Percentiles rank a stretch among this genome's conserved stretches.
phyloP scores from a whole-genome alignment of 2,888 invertebrate species.

The Aspidiotus rigidus region DNA sequence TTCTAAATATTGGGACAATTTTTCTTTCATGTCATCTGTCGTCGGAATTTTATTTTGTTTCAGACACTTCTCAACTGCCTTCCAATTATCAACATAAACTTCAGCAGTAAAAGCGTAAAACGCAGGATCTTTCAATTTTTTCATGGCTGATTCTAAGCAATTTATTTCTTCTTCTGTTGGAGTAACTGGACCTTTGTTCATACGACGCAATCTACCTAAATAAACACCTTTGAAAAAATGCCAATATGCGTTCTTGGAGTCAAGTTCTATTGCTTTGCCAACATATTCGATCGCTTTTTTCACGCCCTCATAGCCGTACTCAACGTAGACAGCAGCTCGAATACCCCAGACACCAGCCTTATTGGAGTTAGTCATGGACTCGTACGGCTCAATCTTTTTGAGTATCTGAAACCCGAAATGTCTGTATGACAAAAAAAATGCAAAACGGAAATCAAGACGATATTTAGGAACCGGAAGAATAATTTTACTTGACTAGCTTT shows the following conservation, averaged over 20 bases:
- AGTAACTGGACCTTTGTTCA: constrained; percentile 1
- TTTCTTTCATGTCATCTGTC: not conserved
- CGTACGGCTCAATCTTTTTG: constrained; percentile 14
- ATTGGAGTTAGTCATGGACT: constrained; percentile 2
- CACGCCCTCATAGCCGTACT: constrained; percentile 22
- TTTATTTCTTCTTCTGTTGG: constrained; percentile 16
- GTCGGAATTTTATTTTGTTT: not conserved
- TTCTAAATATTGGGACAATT: not conserved
- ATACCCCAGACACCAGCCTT: constrained; percentile 26
- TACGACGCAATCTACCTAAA: constrained; percentile 10
- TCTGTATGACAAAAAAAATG: too few species aligned
- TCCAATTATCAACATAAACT: constrained; percentile 18
- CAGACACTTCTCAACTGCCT: not conserved
- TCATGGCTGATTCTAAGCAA: constrained; percentile 6
- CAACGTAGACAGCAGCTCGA: constrained; percentile 22
- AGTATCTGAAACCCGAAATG: not conserved
- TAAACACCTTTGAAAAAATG: constrained; percentile 17
- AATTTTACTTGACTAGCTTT: not conserved
- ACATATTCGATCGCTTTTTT: constrained; percentile 7
- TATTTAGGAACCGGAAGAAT: too few species aligned
- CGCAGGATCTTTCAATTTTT: constrained; percentile 7
- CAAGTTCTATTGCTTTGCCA: not conserved
- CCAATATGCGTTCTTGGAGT: constrained; percentile 12
- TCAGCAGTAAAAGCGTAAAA: constrained; percentile 21
- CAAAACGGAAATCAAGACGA: too few species aligned